Conservation (phyloP, 2,113 vertebrate genomes). For the Nerophis ophidion region DNA sequence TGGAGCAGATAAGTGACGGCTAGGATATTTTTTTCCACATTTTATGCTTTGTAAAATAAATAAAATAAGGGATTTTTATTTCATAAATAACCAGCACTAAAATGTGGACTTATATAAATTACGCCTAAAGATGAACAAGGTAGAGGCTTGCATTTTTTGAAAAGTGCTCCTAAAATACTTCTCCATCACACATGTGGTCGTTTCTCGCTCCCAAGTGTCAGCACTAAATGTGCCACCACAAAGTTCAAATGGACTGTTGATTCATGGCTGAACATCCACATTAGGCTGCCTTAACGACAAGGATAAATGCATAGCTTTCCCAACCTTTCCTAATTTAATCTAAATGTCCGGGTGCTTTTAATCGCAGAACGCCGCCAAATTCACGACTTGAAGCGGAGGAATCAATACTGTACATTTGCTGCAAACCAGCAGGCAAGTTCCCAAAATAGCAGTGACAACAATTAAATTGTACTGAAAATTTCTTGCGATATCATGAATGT, state of each 20-base stretch:
- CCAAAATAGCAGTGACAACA: not conserved
- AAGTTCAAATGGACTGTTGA: constrained; percentile 35
- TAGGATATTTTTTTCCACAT: no score
- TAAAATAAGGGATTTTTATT: no score
- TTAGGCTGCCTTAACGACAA: constrained; percentile 5
- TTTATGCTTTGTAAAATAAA: no score
- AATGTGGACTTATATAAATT: no score
- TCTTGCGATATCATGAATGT: constrained; percentile 19
- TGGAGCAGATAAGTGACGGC: no score
- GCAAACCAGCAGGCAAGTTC: not conserved
- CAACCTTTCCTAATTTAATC: constrained; percentile 17
- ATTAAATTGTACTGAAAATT: constrained; percentile 21
- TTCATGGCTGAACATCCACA: constrained; percentile 3
- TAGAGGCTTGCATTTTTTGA: constrained; percentile 7
- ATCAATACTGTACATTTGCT: constrained; percentile 26
- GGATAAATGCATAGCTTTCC: constrained; percentile 13
- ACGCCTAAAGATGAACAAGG: no score
- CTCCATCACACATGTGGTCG: constrained; percentile 54
- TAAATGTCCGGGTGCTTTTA: constrained; percentile 10
- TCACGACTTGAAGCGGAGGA: constrained; percentile 17
- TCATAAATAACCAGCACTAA: no score
- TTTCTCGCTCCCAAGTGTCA: constrained; percentile 44
- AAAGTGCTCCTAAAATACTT: constrained; percentile 29
- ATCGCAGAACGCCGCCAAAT: constrained; percentile 23
- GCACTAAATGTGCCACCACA: constrained; percentile 46